These are phyloP conservation scores for Astropecten irregularis DNA, from an alignment of 53 echinoderm and acorn worm species.

Conservation along the genomic window DNA sequence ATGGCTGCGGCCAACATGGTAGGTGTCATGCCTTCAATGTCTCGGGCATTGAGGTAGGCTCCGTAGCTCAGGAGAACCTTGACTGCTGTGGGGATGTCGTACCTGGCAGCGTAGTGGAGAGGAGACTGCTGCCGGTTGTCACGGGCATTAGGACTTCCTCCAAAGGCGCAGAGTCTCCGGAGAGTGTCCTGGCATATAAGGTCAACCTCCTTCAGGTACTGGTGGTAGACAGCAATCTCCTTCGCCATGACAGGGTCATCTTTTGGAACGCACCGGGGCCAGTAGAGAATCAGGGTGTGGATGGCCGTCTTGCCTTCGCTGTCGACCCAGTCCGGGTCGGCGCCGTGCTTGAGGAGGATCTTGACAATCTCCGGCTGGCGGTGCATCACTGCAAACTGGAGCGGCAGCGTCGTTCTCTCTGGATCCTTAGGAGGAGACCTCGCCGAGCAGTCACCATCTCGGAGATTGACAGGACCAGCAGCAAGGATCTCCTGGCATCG, in stretches of 20 bases:
- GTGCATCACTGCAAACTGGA: conserved; percentile 49
- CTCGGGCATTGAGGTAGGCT: conserved; percentile 12
- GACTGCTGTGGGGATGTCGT: conserved; percentile 22
- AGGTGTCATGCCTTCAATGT: conserved; percentile 38
- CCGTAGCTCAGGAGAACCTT: conserved; percentile 29
- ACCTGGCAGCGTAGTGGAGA: conserved; percentile 51
- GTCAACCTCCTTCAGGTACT: conserved; percentile 31
- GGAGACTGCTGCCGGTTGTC: conserved; percentile 55
- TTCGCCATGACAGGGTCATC: background rate
- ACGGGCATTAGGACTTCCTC: conserved; percentile 19
- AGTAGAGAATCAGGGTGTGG: conserved; percentile 45
- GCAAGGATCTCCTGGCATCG: conserved; percentile 35
- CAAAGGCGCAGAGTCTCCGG: conserved; percentile 39
- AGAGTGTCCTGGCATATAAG: conserved; percentile 14
- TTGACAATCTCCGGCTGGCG: conserved; percentile 50
- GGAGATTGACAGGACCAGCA: conserved; percentile 14
- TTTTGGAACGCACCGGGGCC: conserved; percentile 43
- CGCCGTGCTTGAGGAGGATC: conserved; percentile 26
- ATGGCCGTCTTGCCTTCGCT: conserved; percentile 38
- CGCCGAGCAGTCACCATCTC: background rate
- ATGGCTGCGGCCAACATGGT: conserved; percentile 38
- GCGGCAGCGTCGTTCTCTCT: conserved; percentile 15
- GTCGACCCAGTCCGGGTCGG: conserved; percentile 41
- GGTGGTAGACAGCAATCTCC: conserved; percentile 15
- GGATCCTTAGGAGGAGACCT: conserved; percentile 3